A percentile compares a stretch with the other conserved stretches of the same genome.
Conservation (phyloP, 1,140 invertebrate genomes). For the Aleiodes sp. region DNA sequence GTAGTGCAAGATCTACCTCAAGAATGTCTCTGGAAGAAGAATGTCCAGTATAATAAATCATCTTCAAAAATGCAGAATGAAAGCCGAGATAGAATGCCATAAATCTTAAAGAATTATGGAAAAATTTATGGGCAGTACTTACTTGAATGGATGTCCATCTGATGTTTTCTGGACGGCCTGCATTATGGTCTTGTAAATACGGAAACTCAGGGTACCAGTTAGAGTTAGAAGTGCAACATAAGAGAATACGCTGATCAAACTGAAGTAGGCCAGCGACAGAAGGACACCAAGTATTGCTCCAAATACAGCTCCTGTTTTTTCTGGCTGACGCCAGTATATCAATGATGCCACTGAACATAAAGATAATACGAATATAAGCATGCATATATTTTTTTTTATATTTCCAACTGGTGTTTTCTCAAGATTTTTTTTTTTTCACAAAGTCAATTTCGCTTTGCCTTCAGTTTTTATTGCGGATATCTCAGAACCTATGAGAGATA, state of each 20-base stretch:
- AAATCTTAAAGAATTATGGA: too few relatives aligned
- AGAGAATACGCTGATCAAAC: conserved; percentile 93
- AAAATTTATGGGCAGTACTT: too few relatives aligned
- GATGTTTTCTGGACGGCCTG: conserved; percentile 96
- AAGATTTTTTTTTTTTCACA: too few relatives aligned
- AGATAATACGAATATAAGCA: too few relatives aligned
- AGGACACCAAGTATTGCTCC: conserved; percentile 86
- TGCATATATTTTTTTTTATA: too few relatives aligned
- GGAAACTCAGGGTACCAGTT: conserved; percentile 86
- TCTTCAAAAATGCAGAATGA: too few relatives aligned
- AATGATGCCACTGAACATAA: conserved; percentile 87
- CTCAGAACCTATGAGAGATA: too few relatives aligned
- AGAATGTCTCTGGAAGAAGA: conserved; percentile 84
- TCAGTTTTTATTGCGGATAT: too few relatives aligned
- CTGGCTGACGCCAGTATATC: conserved; percentile 96
- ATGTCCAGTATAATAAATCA: too few relatives aligned
- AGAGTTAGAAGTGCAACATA: conserved; percentile 88
- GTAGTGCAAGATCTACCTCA: conserved; percentile 85
- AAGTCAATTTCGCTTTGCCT: too few relatives aligned
- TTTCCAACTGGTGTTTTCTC: too few relatives aligned
- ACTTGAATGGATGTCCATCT: conserved; percentile 98
- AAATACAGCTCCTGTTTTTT: conserved; percentile 92
- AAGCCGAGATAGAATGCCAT: too few relatives aligned
- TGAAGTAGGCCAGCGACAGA: conserved; percentile 92
- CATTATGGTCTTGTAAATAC: conserved; percentile 95